These are phyloP conservation scores for Naso thynnoides DNA, from an alignment of 2,797 vertebrate genomes.

Conservation along the genomic window DNA sequence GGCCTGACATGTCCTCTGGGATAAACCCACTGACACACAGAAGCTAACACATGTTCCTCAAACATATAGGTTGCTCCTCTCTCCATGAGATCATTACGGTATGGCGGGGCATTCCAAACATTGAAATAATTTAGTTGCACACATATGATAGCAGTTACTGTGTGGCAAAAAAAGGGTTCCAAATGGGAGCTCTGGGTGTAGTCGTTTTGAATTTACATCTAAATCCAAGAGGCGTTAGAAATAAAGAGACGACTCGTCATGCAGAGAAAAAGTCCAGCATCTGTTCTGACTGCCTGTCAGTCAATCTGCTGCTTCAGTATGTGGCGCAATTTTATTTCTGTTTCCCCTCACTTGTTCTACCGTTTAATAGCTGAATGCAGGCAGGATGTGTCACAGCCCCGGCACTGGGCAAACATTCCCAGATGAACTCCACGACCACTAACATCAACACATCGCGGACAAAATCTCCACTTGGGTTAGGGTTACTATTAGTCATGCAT, in stretches of 20 bases:
- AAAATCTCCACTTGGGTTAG: constrained; percentile 76
- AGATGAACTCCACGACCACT: constrained; percentile 76
- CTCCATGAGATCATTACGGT: constrained; percentile 41
- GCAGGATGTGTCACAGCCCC: constrained; percentile 75
- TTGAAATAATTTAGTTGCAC: constrained; percentile 54
- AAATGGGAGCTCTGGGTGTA: constrained; percentile 39
- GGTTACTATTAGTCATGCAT: constrained; percentile 81
- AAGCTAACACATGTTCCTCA: constrained; percentile 64
- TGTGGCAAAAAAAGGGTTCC: constrained; percentile 35
- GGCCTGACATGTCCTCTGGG: constrained; percentile 60
- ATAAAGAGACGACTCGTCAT: constrained; percentile 24
- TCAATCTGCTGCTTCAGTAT: constrained; percentile 45
- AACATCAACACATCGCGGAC: constrained; percentile 78
- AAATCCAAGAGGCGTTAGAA: constrained; percentile 45
- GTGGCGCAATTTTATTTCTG: constrained; percentile 38
- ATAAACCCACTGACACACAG: constrained; percentile 67
- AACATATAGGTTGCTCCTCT: constrained; percentile 37
- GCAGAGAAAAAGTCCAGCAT: constrained; percentile 6
- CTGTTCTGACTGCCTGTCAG: constrained; percentile 38
- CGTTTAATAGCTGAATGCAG: constrained; percentile 67
- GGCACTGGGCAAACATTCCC: constrained; percentile 74
- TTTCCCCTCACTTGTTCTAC: constrained; percentile 57
- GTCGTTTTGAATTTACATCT: constrained; percentile 55
- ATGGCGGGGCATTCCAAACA: constrained; percentile 51
- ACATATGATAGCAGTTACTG: constrained; percentile 70